Percentiles rank a stretch among this genome's conserved stretches.
Evolutionary conservation across 2,888 invertebrate species (phyloP).

Genomic region (Dryomyza anilis): DNA sequence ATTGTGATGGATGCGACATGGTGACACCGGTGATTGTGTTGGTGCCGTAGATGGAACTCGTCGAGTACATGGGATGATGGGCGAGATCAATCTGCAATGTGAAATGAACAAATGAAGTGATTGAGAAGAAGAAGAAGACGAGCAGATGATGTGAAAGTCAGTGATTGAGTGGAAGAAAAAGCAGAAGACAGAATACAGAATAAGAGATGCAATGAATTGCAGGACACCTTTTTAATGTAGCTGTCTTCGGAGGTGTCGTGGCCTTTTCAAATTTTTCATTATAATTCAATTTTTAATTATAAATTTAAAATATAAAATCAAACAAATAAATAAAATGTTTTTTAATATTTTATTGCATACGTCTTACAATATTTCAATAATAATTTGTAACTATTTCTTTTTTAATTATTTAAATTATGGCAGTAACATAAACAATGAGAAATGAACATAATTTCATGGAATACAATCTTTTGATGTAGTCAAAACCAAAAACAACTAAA

Average conservation of each 20-base stretch:
- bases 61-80: slow-evolving; percentile 61
- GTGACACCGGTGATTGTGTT: slow-evolving; percentile 59
- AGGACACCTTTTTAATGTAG: too few relatives aligned
- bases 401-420: too few relatives aligned
- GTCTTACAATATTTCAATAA: neutral
- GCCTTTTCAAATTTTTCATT: neutral
- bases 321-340: neutral
- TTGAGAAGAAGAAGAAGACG: too few relatives aligned
- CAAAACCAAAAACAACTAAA: too few relatives aligned
- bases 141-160: neutral
- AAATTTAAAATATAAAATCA: neutral
- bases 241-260: neutral
- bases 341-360: neutral
- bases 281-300: too few relatives aligned
- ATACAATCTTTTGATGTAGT: too few relatives aligned
- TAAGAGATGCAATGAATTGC: neutral
- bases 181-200: slow-evolving; percentile 9
- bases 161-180: neutral
- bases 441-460: too few relatives aligned
- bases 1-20: slow-evolving; percentile 62
- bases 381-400: too few relatives aligned
- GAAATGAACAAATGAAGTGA: slow-evolving; percentile 14
- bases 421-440: too few relatives aligned
- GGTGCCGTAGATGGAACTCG: slow-evolving; percentile 60
- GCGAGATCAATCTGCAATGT: slow-evolving; percentile 61